Base-by-base conservation (phyloP, 2,888 invertebrate species). In the Siphlonurus alternatus region DNA sequence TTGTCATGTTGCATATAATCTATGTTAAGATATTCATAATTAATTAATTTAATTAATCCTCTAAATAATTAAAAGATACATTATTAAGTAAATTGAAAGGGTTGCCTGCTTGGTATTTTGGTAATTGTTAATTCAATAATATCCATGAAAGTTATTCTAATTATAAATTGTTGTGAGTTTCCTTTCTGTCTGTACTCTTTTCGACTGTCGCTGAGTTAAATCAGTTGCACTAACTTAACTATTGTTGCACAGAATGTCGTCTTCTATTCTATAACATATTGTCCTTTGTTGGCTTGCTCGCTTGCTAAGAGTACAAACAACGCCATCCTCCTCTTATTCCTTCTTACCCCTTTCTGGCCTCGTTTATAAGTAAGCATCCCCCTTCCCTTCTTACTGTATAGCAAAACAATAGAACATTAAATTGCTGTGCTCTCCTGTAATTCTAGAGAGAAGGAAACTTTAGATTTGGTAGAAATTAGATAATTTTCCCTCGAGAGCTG, bases 401-500 rank as follows among this genome's bases (percentile, higher is more conserved):
- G 15, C 38, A 38, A 66, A 66, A 65, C 64, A 65, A 65, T 66
- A 63, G 62, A 53, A 63, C 66, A 66, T 65, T 66, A 66, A 66
- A 66, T 66, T 62, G 64, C 38, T 38, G 38, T 38, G 15, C 38
- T 38, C 61, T 62, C 54, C 62, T 59, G 65, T 63, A 65, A 66
- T 65, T 66, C 59, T 53, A 38, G 38, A 38, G 15, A 15, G 61
- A 63, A 64, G 64, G 64, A 51, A 61, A 63, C 51, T 63, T 65
- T 65, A 65, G 63, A 62, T 67, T 65, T 63, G 64, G 51, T 65
- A 67, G 67, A 63, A 66, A 66, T 67, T 66, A 66, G 66, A 65
- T 67, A 67, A 67, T 67, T 67, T 66, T 67, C 67, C 66, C 67
- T 25, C 20, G 67, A 64, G 67, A 63, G 59, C 23, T 64, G 5